phyloP scores from a whole-genome alignment of 1,140 invertebrate species.

The Tenebrio molitor region DNA sequence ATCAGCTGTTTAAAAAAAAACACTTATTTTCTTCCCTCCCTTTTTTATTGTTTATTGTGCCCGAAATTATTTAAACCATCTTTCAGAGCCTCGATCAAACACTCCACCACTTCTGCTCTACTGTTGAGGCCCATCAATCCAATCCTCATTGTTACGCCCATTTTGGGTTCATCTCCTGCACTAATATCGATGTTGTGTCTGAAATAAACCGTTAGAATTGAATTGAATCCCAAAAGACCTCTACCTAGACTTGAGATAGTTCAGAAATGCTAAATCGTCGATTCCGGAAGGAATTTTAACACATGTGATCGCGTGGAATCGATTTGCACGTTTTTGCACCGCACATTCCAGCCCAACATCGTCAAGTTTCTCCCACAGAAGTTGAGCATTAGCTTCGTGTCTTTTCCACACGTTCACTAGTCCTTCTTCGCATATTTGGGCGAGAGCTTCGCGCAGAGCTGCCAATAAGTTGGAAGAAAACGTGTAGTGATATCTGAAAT shows the following conservation, averaged over 20 bases:
- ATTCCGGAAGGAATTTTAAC: slow-evolving; percentile 3
- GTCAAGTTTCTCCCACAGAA: slow-evolving; percentile 13
- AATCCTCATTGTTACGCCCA: background rate
- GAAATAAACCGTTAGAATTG: slow-evolving; percentile 3
- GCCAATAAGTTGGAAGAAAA: slow-evolving; percentile 4
- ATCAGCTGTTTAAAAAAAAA: no score
- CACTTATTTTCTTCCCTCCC: no score
- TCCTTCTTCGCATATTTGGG: slow-evolving; percentile 37
- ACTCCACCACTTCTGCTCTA: background rate
- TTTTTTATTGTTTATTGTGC: no score
- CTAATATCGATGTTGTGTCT: slow-evolving; percentile 24
- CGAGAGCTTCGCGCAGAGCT: slow-evolving; percentile 24
- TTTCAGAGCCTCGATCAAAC: background rate
- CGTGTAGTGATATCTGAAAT: slow-evolving; percentile 39
- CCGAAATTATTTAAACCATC: no score
- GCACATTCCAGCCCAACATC: background rate
- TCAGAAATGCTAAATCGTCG: background rate
- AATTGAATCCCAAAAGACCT: background rate
- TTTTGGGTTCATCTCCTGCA: background rate
- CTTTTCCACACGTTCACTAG: slow-evolving; percentile 22
- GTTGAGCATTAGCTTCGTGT: background rate
- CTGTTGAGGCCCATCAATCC: slow-evolving; percentile 7
- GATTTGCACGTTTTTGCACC: slow-evolving; percentile 36
- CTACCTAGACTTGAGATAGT: slow-evolving; percentile 3
- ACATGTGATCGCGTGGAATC: slow-evolving; percentile 20